Evolutionary conservation across 2,888 invertebrate species (phyloP), one percentile per base, ranked within the genome.

Genomic region (Caradrina clavipalpis): DNA sequence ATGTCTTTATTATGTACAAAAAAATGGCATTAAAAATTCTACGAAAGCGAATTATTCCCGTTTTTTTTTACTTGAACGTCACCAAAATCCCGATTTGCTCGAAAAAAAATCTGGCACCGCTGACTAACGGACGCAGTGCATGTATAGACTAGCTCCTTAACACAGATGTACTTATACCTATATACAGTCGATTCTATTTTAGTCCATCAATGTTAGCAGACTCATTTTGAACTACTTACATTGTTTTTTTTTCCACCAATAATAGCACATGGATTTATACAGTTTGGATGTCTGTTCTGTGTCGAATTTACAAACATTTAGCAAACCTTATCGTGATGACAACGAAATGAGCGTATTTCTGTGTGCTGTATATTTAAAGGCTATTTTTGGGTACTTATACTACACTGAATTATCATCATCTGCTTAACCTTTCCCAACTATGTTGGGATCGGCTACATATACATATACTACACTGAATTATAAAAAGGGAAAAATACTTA

Each of bases 311-410:
- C 42, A 47, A 35, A 55, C 22, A 54, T 58, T 17, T 39, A 21
- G 11, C 10, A 2, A 62, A 59, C 61, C 57, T 50, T 57, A 60
- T 60, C 22, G 19, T 15, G 68, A 63, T 53, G 73, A 63, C 62
- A 74, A 55, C 17, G 59, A 11, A 39, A 72, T 10, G 26, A 51
- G 58, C 54, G 10, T 11, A 57, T 58, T 67, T 50, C 62, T 61
- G 15, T 45, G 26, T n/a, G 22, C 22, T n/a, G n/a, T 47, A 35
- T 55, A 39, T 57, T 21, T 31, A 54, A 50, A n/a, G n/a, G 26
- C 21, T 62, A 35, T 35, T 35, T 35, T 35, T 6, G n/a, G n/a
- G n/a, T n/a, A n/a, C n/a, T n/a, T n/a, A n/a, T n/a, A 26, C 26
- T 26, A 3, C 26, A 26, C 2, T 26, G 26, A 26, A 26, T 26